Base-by-base conservation (phyloP, 2,797 vertebrate species). In the Onychomys arenicola region DNA sequence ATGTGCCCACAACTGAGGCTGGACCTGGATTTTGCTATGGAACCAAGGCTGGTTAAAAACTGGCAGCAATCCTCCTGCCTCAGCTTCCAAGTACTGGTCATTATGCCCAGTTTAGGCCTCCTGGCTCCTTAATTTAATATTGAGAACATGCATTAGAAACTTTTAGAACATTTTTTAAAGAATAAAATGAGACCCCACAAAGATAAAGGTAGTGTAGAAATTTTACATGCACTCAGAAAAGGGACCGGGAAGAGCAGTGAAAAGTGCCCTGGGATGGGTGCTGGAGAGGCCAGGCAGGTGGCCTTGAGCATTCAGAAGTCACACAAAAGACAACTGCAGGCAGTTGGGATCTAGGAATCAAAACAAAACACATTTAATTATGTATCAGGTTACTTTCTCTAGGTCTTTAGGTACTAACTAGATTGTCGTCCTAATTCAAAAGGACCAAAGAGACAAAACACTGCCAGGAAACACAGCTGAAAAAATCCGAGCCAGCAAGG, bases 371-470 rank as follows among this genome's bases (percentile, higher is more conserved):
- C 21, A 67, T 85, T n/a, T 34, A n/a, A 52, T 84, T 86, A 87
- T 63, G 14, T 43, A 87, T 94, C 89, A 90, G 49, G 71, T 34
- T 37, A 73, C 76, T 94, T 92, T 87, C 55, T 95, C 16, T 37
- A 55, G 55, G 67, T 52, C 52, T 83, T 86, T 94, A 63, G 49
- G 67, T 81, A 77, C 40, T 90, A 93, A 77, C n/a, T 87, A 91
- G 95, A 90, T 27, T 89, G 73, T 27, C 37, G 52, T 93, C 65
- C 83, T 89, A 96, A 92, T 49, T 46, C 81, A 13, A 23, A 69
- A 90, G 37, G 29, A 25, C 25, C 7, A 1, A 6, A 40, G 71
- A 3, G n/a, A 86, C 37, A 86, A 91, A 91, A 67, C 91, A 89
- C 43, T 65, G 16, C 55, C 61, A 92, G 81, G 89, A 93, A 85